Percentiles rank a stretch among this genome's conserved stretches.
These are phyloP conservation scores for Zaprionus africanus DNA, from an alignment of 1,140 invertebrate species.

Conservation along the genomic window DNA sequence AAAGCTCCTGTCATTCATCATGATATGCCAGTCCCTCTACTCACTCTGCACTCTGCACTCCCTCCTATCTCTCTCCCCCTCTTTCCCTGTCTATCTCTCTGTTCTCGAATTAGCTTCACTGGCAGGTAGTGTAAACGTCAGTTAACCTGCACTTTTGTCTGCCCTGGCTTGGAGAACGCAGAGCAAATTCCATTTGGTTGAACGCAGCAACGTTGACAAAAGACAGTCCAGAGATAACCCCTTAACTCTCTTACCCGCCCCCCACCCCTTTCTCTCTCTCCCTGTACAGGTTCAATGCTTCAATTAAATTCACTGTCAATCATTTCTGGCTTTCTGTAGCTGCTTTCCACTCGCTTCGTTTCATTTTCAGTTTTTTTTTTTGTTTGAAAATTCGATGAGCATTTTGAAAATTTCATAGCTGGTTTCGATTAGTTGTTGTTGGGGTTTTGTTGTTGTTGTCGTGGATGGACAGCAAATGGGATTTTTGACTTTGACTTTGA, in stretches of 20 bases:
- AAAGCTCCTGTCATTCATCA: constrained; percentile 61
- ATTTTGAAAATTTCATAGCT: constrained; percentile 60
- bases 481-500: constrained; percentile 55
- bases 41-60: not conserved
- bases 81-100: not conserved
- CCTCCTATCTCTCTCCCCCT: not conserved
- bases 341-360: constrained; percentile 14
- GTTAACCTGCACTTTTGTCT: constrained; percentile 64
- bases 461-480: constrained; percentile 38
- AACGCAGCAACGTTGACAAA: constrained; percentile 58
- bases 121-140: constrained; percentile 56
- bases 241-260: constrained; percentile 3
- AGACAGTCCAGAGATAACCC: constrained; percentile 40
- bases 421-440: constrained; percentile 56
- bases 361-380: constrained; percentile 14
- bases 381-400: constrained; percentile 34
- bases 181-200: constrained; percentile 49
- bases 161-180: not conserved
- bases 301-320: constrained; percentile 77
- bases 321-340: constrained; percentile 47
- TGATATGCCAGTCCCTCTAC: constrained; percentile 38
- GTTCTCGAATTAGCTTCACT: constrained; percentile 56
- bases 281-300: constrained; percentile 61
- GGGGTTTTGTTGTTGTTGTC: constrained; percentile 5
- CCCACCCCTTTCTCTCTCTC: not conserved